Evolutionary conservation across 2,797 vertebrate genomes (phyloP), one percentile per base, ranked within the genome.

Genomic region (Chloroceryle amazona): DNA sequence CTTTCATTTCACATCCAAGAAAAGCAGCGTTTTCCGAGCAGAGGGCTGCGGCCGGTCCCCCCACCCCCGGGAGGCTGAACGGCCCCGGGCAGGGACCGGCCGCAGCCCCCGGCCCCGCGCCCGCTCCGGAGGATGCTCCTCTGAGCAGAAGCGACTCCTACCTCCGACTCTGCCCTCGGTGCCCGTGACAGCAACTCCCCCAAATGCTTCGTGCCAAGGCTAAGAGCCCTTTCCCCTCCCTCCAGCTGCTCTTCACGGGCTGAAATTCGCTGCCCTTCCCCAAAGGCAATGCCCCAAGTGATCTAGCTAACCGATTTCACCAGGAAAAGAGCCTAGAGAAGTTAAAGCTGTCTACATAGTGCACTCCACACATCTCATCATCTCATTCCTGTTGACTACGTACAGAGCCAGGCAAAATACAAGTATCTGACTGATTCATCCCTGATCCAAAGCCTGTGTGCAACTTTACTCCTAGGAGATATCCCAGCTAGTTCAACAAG

Each of bases 61-160:
- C 0, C 2, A 2, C 35, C 26, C 25, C 23, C 3, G 0, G 37
- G 54, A n/a, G 13, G 39, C 3, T 0, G 21, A 25, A 37, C 4
- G 0, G 33, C 28, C 1, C 16, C 3, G 0, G 4, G n/a, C n/a
- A 29, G 13, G 11, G 16, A 16, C 12, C 4, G 1, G n/a, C 25
- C 5, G 14, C 25, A 33, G 22, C 31, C 47, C 28, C 28, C 3
- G 0, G 20, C 13, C 26, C 35, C 22, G 8, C 5, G 7, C 16
- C 22, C 6, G 13, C 25, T 52, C 67, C 20, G 7, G 13, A 9
- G 12, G 39, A n/a, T 72, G 14, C 46, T 55, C 6, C 0, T 21
- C 55, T 26, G 41, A 46, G 58, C 39, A 6, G 46, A 31, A 16
- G 13, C 12, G 0, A 29, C 26, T 81, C 6, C 35, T 52, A 9